Percentiles rank a stretch among this genome's conserved stretches.
phyloP scores from a whole-genome alignment of 2,797 vertebrate genomes.

The Sparidentex hasta region DNA sequence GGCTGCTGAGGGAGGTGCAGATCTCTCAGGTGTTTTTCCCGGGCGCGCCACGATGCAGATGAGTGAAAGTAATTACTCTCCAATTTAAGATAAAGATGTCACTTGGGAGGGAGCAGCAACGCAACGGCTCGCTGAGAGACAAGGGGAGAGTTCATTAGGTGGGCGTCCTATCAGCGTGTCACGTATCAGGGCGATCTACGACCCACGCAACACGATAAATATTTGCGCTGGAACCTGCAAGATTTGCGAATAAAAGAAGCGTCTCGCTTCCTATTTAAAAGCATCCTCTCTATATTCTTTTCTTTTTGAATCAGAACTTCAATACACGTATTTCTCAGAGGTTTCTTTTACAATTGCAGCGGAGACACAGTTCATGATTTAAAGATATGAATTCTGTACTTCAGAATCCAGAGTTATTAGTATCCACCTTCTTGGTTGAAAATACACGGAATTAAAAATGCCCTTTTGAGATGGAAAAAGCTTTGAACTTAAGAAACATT shows the following conservation, averaged over 20 bases:
- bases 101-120: conserved; percentile 66
- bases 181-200: not conserved
- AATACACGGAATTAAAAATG: conserved; percentile 95
- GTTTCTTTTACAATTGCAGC: conserved; percentile 80
- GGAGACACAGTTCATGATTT: conserved; percentile 78
- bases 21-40: conserved; percentile 83
- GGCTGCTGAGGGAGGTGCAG: conserved; percentile 76
- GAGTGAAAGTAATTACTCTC: conserved; percentile 81
- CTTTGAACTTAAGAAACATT: conserved; percentile 96
- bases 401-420: conserved; percentile 82
- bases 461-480: conserved; percentile 93
- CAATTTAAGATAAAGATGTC: conserved; percentile 85
- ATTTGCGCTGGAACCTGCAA: conserved; percentile 46
- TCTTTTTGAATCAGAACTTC: conserved; percentile 66
- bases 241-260: conserved; percentile 26
- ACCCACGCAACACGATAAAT: conserved; percentile 41
- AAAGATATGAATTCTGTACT: conserved; percentile 82
- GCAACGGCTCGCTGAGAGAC: conserved; percentile 56
- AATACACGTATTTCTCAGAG: conserved; percentile 69
- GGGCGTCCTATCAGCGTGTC: not conserved
- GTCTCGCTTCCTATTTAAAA: conserved; percentile 38
- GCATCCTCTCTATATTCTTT: conserved; percentile 50
- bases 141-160: conserved; percentile 34
- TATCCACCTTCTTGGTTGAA: conserved; percentile 80
- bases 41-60: conserved; percentile 69